Conservation (phyloP, 2,888 invertebrate species). For the Eristalis intricaria region DNA sequence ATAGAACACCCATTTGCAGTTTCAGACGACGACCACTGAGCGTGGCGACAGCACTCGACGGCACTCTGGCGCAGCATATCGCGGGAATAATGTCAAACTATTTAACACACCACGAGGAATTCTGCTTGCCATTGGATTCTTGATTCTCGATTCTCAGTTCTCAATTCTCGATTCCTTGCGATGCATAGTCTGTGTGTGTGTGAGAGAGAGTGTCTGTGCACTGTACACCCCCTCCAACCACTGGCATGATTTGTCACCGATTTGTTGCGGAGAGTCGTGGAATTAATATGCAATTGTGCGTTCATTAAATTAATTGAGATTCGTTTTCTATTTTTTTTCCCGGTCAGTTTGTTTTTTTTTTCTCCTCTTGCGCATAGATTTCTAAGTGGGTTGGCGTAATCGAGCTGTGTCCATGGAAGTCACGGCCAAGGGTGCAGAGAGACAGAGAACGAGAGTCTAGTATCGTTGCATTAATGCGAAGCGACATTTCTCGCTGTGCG, state of each 20-base stretch:
- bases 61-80: slow-evolving; percentile 12
- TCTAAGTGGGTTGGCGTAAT: neutral
- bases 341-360: neutral
- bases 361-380: neutral
- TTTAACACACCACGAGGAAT: slow-evolving; percentile 34
- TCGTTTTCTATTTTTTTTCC: neutral
- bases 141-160: slow-evolving; percentile 15
- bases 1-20: slow-evolving; percentile 69
- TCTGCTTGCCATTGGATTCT: slow-evolving; percentile 15
- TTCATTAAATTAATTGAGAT: slow-evolving; percentile 57
- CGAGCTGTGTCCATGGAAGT: slow-evolving; percentile 35
- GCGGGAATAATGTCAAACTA: slow-evolving; percentile 59
- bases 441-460: slow-evolving; percentile 1
- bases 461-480: slow-evolving; percentile 32
- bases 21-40: slow-evolving; percentile 15
- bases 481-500: slow-evolving; percentile 35
- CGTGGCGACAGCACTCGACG: slow-evolving; percentile 13
- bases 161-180: slow-evolving; percentile 6
- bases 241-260: slow-evolving; percentile 15
- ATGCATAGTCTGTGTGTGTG: neutral
- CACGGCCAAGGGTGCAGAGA: slow-evolving; percentile 38
- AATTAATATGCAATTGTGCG: slow-evolving; percentile 58
- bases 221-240: neutral
- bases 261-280: slow-evolving; percentile 29
- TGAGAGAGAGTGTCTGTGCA: slow-evolving; percentile 7